A percentile compares a stretch with the other conserved stretches of the same genome.
Conservation (phyloP, 2,888 invertebrate species). For the Cosmia trapezina region DNA sequence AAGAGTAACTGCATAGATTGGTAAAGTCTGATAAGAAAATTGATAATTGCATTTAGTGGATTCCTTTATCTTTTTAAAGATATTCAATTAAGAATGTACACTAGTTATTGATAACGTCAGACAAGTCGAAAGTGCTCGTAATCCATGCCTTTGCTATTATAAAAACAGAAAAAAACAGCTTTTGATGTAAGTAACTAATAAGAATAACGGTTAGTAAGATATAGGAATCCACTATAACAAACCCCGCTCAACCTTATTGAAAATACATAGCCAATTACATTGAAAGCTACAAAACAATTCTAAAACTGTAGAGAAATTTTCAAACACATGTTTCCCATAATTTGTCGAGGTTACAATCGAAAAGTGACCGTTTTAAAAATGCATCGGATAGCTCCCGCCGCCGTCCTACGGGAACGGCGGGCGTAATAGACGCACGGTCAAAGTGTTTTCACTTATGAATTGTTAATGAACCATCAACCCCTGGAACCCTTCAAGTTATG, state of each 20-base stretch:
- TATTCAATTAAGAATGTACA: constrained; percentile 20
- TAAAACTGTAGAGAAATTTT: constrained; percentile 41
- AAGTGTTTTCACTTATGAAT: constrained; percentile 87
- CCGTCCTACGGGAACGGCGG: constrained; percentile 66
- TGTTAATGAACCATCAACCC: constrained; percentile 84
- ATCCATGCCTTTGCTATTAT: constrained; percentile 14
- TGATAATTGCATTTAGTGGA: constrained; percentile 21
- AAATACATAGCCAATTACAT: constrained; percentile 39
- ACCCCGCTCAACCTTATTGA: not conserved
- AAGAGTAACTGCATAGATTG: constrained; percentile 16
- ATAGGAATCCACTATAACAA: not conserved
- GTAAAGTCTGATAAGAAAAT: constrained; percentile 9
- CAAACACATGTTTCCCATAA: constrained; percentile 45
- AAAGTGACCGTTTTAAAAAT: constrained; percentile 81
- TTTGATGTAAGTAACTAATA: not conserved
- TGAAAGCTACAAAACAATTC: constrained; percentile 20
- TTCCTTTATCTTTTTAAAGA: constrained; percentile 19
- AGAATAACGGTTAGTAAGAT: not conserved
- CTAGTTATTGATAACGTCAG: constrained; percentile 4
- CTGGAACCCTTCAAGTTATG: constrained; percentile 74
- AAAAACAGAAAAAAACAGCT: not conserved
- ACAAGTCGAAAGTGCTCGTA: not conserved
- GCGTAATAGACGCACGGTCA: constrained; percentile 81
- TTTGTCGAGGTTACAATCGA: constrained; percentile 62
- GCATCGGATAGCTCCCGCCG: constrained; percentile 72